Evolutionary conservation across 1,140 invertebrate species (phyloP).

Genomic region (Brachionus asplanchnoidis): DNA sequence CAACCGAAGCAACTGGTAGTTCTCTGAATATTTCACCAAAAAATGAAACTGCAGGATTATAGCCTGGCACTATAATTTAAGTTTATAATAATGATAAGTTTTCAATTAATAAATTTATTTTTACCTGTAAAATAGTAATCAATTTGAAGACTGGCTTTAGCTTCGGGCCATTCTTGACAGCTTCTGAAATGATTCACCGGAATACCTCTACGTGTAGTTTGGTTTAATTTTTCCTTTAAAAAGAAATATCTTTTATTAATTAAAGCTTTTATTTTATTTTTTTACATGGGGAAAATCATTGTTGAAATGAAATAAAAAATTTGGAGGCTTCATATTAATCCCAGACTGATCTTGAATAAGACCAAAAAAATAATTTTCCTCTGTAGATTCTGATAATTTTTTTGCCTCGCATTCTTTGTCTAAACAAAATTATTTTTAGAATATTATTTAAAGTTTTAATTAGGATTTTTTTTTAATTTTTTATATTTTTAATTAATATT

Average conservation of each 20-base stretch:
- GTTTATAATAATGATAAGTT: neutral
- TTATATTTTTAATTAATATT: neutral
- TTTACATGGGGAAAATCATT: constrained; percentile 25
- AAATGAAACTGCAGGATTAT: constrained; percentile 18
- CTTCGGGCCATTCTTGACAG: constrained; percentile 18
- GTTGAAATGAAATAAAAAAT: constrained; percentile 28
- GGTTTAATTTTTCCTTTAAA: neutral
- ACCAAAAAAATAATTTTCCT: constrained; percentile 28
- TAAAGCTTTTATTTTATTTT: neutral
- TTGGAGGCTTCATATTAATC: constrained; percentile 31
- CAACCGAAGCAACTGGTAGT: neutral
- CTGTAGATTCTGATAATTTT: neutral
- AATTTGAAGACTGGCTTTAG: neutral
- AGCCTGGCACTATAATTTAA: neutral
- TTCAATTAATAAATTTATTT: neutral
- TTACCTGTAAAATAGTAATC: constrained; percentile 35
- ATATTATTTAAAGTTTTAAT: neutral
- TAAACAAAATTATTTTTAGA: neutral
- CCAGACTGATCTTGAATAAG: neutral
- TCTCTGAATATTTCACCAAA: neutral
- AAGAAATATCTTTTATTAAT: neutral
- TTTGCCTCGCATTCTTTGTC: neutral
- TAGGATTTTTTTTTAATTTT: too few species aligned
- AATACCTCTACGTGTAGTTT: constrained; percentile 13
- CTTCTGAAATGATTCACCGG: constrained; percentile 8